Base-by-base conservation (phyloP, 1,140 invertebrate genomes). In the Drosophila pandora region DNA sequence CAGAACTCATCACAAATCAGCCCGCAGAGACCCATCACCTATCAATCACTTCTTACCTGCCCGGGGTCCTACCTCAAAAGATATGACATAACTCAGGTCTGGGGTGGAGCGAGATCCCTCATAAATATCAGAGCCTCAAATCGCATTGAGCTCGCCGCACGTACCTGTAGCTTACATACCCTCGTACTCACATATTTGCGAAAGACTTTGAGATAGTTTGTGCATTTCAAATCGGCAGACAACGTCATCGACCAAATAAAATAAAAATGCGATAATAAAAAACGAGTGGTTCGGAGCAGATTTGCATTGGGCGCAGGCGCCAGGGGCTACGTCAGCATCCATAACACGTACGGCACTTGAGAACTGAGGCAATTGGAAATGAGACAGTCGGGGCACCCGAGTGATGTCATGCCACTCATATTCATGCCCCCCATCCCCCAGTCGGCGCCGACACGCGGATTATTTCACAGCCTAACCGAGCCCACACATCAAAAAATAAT, bases 331-430 rank as follows among this genome's bases (percentile, higher is more conserved):
- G 71, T 79, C 80, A 82, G 75, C 75, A 47, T 77, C 72, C 48
- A 70, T 60, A 69, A 59, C 69, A 82, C 70, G 75, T 32, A 39
- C 23, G 54, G 25, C 37, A 58, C 61, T 65, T 48, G 54, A 50
- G 12, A 37, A 12, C 34, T 37, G 10, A 59, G 61, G 41, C 41
- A 73, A 76, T 79, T 77, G 65, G 68, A 74, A 55, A 52, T 37
- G 53, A 48, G 25, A 28, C 25, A 6, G 25, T 7, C 5, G 37
- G 34, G 12, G 34, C 34, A 37, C 53, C 73, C 45, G 79, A 88
- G 82, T 87, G 82, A 87, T 87, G 82, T 87, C 82, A 87, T 87
- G 58, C 83, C 61, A 50, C 70, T 82, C 69, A 50, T 87, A 85
- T 87, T 75, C 75, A 87, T 81, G 75, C 58, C 62, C 8, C 60